Evolutionary conservation across 2,113 vertebrate genomes (phyloP).

Genomic region (Empidonax traillii): DNA sequence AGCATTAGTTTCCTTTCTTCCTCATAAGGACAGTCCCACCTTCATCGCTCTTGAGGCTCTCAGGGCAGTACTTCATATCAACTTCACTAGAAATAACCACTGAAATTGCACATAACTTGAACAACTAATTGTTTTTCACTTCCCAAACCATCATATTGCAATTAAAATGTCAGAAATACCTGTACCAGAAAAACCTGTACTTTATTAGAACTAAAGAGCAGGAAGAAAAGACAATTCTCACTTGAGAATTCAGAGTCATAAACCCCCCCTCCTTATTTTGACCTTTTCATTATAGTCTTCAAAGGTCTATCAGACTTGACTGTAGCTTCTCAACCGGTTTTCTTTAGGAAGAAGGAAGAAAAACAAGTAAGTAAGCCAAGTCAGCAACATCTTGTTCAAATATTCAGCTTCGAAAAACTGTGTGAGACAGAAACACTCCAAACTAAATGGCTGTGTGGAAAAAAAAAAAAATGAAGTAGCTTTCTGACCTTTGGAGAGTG

Average conservation of each 20-base stretch:
- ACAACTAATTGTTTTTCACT: neutral
- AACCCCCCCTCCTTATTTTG: neutral
- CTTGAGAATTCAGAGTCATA: neutral
- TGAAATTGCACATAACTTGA: neutral
- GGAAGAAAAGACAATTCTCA: neutral
- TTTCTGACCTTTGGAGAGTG: neutral
- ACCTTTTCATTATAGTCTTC: slow-evolving; percentile 5
- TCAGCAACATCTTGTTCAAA: neutral
- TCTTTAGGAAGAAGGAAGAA: neutral
- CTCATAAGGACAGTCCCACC: neutral
- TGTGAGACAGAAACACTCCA: neutral
- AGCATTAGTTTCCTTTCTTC: neutral
- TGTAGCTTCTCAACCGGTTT: neutral
- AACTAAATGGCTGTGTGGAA: neutral
- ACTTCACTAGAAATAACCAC: neutral
- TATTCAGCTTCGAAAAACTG: neutral
- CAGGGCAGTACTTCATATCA: neutral
- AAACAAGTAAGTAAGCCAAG: neutral
- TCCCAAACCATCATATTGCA: neutral
- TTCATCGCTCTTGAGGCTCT: neutral
- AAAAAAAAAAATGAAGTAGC: neutral
- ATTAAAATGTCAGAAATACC: neutral
- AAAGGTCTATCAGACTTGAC: neutral
- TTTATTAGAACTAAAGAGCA: neutral
- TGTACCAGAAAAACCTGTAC: neutral